A percentile compares a stretch with the other conserved stretches of the same genome.
Evolutionary conservation across 1,140 invertebrate genomes (phyloP).

Genomic region (Anagrus nilaparvatae): DNA sequence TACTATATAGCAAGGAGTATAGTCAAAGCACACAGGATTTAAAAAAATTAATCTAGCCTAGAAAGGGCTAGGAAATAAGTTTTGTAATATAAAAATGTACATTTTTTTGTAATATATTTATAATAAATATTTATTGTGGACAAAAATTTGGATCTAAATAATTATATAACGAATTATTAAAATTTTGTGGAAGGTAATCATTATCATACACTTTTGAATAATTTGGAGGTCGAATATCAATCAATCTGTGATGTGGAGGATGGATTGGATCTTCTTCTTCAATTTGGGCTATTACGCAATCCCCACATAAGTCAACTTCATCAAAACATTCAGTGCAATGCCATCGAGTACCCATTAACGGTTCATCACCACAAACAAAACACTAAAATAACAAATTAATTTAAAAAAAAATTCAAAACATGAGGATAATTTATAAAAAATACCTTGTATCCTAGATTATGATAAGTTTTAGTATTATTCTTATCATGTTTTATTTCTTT

Average conservation of each 20-base stretch:
- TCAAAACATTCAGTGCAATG: slow-evolving; percentile 52
- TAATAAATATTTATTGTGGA: slow-evolving; percentile 23
- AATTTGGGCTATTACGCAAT: slow-evolving; percentile 38
- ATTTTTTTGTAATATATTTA: neutral
- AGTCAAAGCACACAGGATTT: too few species aligned
- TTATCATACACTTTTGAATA: slow-evolving; percentile 32
- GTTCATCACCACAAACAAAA: slow-evolving; percentile 53
- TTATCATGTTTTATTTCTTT: slow-evolving; percentile 40
- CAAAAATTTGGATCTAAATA: slow-evolving; percentile 46
- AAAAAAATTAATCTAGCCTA: slow-evolving; percentile 1
- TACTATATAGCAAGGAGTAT: too few species aligned
- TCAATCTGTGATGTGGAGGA: slow-evolving; percentile 34
- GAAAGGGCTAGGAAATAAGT: slow-evolving; percentile 4
- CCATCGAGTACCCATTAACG: slow-evolving; percentile 59
- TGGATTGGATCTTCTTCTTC: slow-evolving; percentile 35
- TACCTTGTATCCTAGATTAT: slow-evolving; percentile 42
- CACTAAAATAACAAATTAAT: slow-evolving; percentile 43
- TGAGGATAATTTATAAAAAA: slow-evolving; percentile 5
- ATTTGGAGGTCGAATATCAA: slow-evolving; percentile 24
- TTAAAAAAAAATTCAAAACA: slow-evolving; percentile 6
- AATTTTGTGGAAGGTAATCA: slow-evolving; percentile 38
- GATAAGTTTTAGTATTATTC: slow-evolving; percentile 24
- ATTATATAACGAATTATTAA: slow-evolving; percentile 37
- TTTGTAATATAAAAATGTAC: slow-evolving; percentile 5
- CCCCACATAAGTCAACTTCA: slow-evolving; percentile 44